Conservation (phyloP, 2,113 vertebrate species). For the Rhabdornis inornatus region DNA sequence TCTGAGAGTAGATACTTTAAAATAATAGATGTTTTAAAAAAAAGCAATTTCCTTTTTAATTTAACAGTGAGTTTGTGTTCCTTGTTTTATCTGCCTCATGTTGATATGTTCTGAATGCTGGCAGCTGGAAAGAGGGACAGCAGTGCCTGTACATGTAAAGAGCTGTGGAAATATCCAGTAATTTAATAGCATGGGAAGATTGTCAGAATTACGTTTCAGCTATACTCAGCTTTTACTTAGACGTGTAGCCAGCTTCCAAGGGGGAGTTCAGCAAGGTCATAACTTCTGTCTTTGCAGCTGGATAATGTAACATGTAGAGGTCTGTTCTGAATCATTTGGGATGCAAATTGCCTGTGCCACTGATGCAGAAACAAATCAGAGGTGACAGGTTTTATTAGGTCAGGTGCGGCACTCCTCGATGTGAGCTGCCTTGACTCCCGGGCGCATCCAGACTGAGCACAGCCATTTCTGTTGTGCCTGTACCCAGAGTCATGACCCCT, state of each 20-base stretch:
- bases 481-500: not conserved
- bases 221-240: not conserved
- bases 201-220: not conserved
- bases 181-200: not conserved
- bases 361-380: not conserved
- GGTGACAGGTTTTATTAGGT: not conserved
- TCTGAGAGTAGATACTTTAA: not conserved
- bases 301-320: not conserved
- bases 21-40: rapidly evolving
- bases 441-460: rapidly evolving
- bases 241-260: not conserved
- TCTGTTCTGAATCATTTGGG: not conserved
- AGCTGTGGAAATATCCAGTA: not conserved
- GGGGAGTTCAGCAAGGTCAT: not conserved
- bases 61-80: not conserved
- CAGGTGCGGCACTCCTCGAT: not conserved
- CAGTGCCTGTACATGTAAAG: not conserved
- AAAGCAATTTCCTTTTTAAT: not conserved
- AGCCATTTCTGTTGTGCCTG: not conserved
- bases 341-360: not conserved
- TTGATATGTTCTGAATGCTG: not conserved
- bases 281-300: not conserved
- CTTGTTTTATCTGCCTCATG: not conserved
- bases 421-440: not conserved
- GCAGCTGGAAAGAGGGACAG: not conserved